phyloP scores from a whole-genome alignment of 2,113 vertebrate species.

The Condylura cristata region DNA sequence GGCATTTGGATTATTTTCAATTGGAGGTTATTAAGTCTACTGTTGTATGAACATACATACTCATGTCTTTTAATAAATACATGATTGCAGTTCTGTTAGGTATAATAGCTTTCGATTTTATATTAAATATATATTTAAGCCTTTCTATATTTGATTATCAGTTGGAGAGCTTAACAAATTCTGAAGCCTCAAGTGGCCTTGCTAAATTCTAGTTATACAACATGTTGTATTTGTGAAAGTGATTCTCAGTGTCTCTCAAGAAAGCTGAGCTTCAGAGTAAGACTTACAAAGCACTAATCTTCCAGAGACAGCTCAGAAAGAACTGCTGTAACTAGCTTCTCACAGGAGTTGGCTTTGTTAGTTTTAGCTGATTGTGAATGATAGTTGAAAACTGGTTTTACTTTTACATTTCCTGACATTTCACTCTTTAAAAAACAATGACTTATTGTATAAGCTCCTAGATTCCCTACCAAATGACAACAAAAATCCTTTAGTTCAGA shows the following conservation, averaged over 20 bases:
- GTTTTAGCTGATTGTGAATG: slow-evolving; percentile 54
- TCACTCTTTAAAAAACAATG: slow-evolving; percentile 39
- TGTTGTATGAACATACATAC: not conserved
- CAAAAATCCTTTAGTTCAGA: slow-evolving; percentile 25
- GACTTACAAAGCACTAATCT: slow-evolving; percentile 54
- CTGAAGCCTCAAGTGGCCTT: not conserved
- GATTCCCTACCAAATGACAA: not conserved
- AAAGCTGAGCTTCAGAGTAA: slow-evolving; percentile 45
- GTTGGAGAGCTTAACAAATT: not conserved
- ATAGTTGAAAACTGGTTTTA: slow-evolving; percentile 60
- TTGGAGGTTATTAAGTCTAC: not conserved
- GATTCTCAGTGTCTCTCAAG: slow-evolving; percentile 33
- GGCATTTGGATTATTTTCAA: not conserved
- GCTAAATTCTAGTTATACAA: not conserved
- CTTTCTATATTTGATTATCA: not conserved
- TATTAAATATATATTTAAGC: not conserved
- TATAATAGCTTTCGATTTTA: not conserved
- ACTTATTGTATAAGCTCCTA: not conserved
- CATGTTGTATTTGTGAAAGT: slow-evolving; percentile 5
- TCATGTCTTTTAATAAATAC: not conserved
- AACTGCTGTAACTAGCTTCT: not conserved
- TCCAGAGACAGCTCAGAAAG: slow-evolving; percentile 39
- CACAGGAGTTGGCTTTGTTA: slow-evolving; percentile 44
- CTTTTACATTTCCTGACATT: slow-evolving; percentile 31
- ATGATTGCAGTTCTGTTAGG: not conserved